A percentile compares a stretch with the other conserved stretches of the same genome.
Conservation (phyloP, 2,113 vertebrate genomes). For the Tenrec ecaudatus region DNA sequence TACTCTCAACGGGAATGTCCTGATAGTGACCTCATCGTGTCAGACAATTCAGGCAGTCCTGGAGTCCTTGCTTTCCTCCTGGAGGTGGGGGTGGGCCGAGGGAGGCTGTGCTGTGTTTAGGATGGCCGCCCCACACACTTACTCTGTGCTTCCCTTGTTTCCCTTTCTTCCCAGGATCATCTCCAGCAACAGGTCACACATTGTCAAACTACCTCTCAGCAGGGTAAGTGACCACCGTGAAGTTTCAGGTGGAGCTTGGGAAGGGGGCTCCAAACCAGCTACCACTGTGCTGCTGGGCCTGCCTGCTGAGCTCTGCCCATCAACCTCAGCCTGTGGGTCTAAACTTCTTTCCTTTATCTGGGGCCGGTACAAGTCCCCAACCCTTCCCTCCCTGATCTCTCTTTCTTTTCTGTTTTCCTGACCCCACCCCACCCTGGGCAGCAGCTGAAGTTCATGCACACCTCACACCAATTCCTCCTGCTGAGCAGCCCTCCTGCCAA, state of each 20-base stretch:
- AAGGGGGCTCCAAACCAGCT: background rate
- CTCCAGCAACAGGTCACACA: conserved; percentile 99
- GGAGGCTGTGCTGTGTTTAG: background rate
- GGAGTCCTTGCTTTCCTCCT: background rate
- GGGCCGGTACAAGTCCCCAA: conserved; percentile 5
- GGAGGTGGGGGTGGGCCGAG: background rate
- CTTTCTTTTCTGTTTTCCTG: conserved; percentile 69
- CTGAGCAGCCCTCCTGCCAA: conserved; percentile 99
- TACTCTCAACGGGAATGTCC: background rate
- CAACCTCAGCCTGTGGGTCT: background rate
- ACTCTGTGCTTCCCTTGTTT: background rate
- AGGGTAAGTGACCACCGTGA: conserved; percentile 91
- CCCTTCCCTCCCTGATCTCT: conserved; percentile 80
- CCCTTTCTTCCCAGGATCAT: conserved; percentile 92
- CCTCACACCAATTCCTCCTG: conserved; percentile 99
- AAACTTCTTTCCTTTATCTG: conserved; percentile 18
- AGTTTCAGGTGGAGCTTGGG: background rate
- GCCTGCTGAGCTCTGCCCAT: conserved; percentile 4
- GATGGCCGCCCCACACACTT: background rate
- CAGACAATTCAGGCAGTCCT: background rate
- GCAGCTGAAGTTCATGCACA: conserved; percentile 99
- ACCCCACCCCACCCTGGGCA: conserved; percentile 84
- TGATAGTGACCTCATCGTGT: background rate
- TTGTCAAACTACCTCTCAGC: conserved; percentile 99
- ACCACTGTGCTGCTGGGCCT: background rate